These are phyloP conservation scores for Girardinus metallicus DNA, from an alignment of 2,797 vertebrate genomes.

Conservation along the genomic window DNA sequence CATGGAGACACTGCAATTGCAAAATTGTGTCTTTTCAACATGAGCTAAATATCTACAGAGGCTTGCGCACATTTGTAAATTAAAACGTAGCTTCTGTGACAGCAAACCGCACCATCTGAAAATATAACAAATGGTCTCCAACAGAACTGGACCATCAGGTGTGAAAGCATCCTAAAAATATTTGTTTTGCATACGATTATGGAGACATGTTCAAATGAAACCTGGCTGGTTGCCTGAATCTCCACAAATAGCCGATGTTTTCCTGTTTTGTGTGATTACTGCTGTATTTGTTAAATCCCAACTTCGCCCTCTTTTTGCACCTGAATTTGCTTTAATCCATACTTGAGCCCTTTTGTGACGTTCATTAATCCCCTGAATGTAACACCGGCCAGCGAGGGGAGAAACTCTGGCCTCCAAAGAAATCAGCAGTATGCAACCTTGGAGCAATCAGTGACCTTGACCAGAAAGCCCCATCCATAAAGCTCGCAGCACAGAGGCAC, in stretches of 20 bases:
- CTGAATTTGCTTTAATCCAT: not conserved
- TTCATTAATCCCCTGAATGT: constrained; percentile 1
- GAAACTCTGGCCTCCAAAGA: constrained; percentile 39
- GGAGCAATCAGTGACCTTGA: constrained; percentile 48
- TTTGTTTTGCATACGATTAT: not conserved
- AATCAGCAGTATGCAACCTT: constrained; percentile 44
- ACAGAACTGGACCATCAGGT: no score
- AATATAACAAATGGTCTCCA: no score
- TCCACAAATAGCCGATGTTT: not conserved
- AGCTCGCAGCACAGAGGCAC: constrained; percentile 33
- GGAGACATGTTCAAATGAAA: not conserved
- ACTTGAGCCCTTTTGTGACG: constrained; percentile 11
- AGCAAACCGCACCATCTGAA: no score
- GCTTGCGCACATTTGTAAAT: no score
- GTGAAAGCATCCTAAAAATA: not conserved
- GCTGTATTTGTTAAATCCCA: not conserved
- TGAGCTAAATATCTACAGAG: no score
- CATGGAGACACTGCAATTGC: no score
- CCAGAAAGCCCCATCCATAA: constrained; percentile 13
- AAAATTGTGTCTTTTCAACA: no score
- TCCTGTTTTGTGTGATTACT: not conserved
- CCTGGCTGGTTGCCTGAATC: not conserved
- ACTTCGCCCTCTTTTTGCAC: not conserved
- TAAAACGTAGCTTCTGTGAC: no score
- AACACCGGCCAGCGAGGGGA: constrained; percentile 22